Conservation (phyloP, 2,888 invertebrate species). For the Elysia crispata region DNA sequence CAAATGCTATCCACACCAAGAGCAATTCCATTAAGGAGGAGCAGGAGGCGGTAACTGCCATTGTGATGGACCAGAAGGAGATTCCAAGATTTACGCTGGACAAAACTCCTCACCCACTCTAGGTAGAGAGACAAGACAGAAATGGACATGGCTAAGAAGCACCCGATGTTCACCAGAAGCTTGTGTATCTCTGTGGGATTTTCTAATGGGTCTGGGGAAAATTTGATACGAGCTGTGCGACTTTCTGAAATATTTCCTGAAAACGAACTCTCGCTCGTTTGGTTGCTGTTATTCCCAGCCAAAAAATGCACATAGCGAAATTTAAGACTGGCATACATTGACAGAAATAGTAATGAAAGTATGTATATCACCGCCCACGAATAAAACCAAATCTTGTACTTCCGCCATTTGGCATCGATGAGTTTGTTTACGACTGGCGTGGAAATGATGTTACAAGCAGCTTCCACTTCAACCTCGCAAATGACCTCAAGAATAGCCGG, state of each 20-base stretch:
- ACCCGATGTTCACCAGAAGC: neutral
- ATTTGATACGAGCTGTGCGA: neutral
- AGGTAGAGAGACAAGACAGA: neutral
- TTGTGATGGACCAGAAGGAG: conserved; percentile 54
- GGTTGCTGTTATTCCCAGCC: too few relatives aligned
- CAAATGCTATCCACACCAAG: conserved; percentile 55
- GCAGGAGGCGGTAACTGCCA: conserved; percentile 57
- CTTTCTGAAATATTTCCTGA: neutral
- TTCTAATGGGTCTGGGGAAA: neutral
- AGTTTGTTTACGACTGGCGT: conserved; percentile 57
- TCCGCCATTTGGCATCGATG: conserved; percentile 62
- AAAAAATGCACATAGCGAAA: conserved; percentile 17
- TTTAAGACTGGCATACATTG: conserved; percentile 53
- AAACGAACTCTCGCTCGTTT: too few relatives aligned
- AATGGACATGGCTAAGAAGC: neutral
- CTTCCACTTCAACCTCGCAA: conserved; percentile 55
- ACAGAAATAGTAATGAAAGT: conserved; percentile 55
- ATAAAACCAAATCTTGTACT: conserved; percentile 56
- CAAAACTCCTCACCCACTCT: neutral
- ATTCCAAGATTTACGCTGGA: conserved; percentile 13
- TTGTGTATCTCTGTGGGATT: neutral
- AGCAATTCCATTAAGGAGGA: conserved; percentile 55
- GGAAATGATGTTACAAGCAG: conserved; percentile 61
- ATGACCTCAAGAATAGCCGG: conserved; percentile 61
- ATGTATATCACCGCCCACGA: conserved; percentile 60